Conservation (phyloP, 2,888 invertebrate genomes). For the Tribolium freemani region DNA sequence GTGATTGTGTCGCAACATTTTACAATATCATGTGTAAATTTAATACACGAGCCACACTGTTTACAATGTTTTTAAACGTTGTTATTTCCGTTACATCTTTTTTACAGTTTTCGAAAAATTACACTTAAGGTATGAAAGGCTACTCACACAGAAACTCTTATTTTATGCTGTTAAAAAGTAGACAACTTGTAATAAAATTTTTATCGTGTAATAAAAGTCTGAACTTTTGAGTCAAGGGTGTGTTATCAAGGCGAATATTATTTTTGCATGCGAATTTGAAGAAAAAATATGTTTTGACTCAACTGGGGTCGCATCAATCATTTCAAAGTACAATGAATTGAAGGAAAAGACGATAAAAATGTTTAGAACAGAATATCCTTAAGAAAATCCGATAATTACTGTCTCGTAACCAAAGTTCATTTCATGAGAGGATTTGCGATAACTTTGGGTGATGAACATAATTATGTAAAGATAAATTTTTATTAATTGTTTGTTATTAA, state of each 20-base stretch:
- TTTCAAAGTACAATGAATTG: slow-evolving; percentile 11
- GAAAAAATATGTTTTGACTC: slow-evolving; percentile 21
- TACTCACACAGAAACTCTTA: too few relatives aligned
- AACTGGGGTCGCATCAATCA: neutral
- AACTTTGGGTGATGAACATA: neutral
- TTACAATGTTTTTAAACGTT: neutral
- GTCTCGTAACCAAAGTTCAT: neutral
- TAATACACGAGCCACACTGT: neutral
- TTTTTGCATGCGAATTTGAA: slow-evolving; percentile 3
- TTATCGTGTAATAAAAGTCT: neutral
- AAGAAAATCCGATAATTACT: neutral
- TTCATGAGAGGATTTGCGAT: neutral
- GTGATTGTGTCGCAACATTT: neutral
- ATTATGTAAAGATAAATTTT: neutral
- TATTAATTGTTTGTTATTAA: neutral
- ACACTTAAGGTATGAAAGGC: too few relatives aligned
- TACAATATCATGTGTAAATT: neutral
- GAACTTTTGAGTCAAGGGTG: slow-evolving; percentile 4
- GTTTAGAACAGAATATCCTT: neutral
- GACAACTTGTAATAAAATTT: neutral
- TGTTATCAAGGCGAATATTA: slow-evolving; percentile 2
- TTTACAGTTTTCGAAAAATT: too few relatives aligned
- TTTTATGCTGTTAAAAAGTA: too few relatives aligned
- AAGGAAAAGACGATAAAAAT: slow-evolving; percentile 15
- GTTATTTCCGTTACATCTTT: too few relatives aligned